These are phyloP conservation scores for Philaethria dido DNA, from an alignment of 2,888 invertebrate genomes.

Conservation along the genomic window DNA sequence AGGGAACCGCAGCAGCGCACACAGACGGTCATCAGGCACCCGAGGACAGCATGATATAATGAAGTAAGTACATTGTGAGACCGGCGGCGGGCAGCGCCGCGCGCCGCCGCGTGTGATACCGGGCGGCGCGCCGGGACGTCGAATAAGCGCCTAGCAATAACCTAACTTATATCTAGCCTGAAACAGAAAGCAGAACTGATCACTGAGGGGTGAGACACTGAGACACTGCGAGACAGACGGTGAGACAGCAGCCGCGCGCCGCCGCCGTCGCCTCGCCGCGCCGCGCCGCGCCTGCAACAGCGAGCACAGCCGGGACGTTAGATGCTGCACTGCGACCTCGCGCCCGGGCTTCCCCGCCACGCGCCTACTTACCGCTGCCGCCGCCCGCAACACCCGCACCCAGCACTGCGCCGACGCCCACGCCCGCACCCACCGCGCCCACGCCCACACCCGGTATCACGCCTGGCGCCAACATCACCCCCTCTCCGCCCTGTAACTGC, in stretches of 20 bases:
- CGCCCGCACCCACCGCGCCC: conserved; percentile 25
- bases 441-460: conserved; percentile 5
- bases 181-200: conserved; percentile 82
- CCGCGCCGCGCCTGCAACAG: conserved; percentile 47
- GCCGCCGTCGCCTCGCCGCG: conserved; percentile 35
- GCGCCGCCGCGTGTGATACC: conserved; percentile 29
- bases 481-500: conserved; percentile 12
- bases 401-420: conserved; percentile 17
- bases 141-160: conserved; percentile 59
- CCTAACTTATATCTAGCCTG: conserved; percentile 82
- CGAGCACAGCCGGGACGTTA: conserved; percentile 77
- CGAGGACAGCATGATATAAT: conserved; percentile 56
- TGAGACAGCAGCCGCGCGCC: conserved; percentile 61
- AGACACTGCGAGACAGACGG: conserved; percentile 40
- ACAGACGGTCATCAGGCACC: conserved; percentile 42
- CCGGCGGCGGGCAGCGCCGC: conserved; percentile 57
- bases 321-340: conserved; percentile 89
- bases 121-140: conserved; percentile 18
- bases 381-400: conserved; percentile 13
- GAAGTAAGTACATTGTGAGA: conserved; percentile 70
- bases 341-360: conserved; percentile 86
- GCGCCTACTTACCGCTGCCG: conserved; percentile 23
- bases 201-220: conserved; percentile 73
- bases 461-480: conserved; percentile 14
- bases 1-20: conserved; percentile 26